Base-by-base conservation (phyloP, 2,888 invertebrate species). In the Pemphredon lugubris region DNA sequence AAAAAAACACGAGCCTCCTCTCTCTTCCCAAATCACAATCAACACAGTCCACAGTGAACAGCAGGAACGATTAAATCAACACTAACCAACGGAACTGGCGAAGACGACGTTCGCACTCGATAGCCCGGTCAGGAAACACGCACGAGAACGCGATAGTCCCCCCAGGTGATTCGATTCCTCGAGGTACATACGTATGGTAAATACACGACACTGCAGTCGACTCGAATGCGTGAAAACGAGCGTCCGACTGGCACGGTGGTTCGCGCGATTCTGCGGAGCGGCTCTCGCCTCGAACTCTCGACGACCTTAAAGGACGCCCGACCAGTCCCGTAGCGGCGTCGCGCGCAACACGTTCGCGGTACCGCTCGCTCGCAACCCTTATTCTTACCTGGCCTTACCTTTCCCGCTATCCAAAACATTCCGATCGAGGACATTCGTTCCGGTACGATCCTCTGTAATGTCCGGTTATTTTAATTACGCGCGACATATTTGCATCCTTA, bases 161-260 rank as follows among this genome's bases (percentile, higher is more conserved):
- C n/a, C n/a, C n/a, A n/a, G n/a, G n/a, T n/a, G n/a, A n/a, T n/a
- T n/a, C n/a, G n/a, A n/a, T n/a, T n/a, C n/a, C n/a, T n/a, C n/a
- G n/a, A n/a, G n/a, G n/a, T n/a, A n/a, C n/a, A n/a, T n/a, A n/a
- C n/a, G 63, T 39, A 39, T 34, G 39, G 30, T 30, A n/a, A n/a
- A 34, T 20, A 40, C 54, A 55, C 72, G 60, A 53, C 55, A 57
- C 66, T 67, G 54, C 51, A 48, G 65, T 51, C 50, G 21, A 47
- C 53, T 54, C 53, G 58, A 58, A 34, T 23, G 66, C 44, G 55
- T 40, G 55, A 57, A 58, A 61, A 47, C 65, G 51, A 55, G 68
- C 64, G 76, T 80, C 77, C 77, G 77, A 75, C 61, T 73, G 66
- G 73, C 66, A 60, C 77, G 53, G 72, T 77, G 64, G 72, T 64